A percentile compares a stretch with the other conserved stretches of the same genome.
Conservation (phyloP, 2,888 invertebrate species). For the Xestia ashworthii region DNA sequence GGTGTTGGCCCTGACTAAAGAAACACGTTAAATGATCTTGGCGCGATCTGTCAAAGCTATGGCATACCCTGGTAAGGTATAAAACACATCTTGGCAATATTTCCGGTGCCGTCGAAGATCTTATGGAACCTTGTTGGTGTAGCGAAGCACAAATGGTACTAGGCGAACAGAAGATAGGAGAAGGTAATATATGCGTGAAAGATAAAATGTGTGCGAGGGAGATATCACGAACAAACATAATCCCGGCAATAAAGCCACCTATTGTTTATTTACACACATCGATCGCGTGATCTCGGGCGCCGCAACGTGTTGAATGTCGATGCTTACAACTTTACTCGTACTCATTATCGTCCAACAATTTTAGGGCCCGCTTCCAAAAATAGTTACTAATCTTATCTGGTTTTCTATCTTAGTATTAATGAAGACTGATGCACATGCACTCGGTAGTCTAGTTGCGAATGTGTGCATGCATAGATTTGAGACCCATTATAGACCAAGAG, state of each 20-base stretch:
- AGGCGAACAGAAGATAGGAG: neutral
- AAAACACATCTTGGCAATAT: neutral
- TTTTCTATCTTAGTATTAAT: neutral
- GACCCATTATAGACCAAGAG: neutral
- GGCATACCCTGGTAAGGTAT: neutral
- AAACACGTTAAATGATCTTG: neutral
- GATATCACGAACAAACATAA: constrained; percentile 15
- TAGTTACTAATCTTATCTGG: constrained; percentile 12
- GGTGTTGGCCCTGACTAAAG: neutral
- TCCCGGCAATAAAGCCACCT: constrained; percentile 14
- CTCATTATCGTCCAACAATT: constrained; percentile 40
- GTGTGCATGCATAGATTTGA: neutral
- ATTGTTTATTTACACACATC: constrained; percentile 60
- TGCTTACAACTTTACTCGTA: constrained; percentile 30
- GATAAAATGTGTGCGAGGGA: constrained; percentile 13
- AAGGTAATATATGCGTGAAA: neutral
- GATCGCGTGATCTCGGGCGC: constrained; percentile 58
- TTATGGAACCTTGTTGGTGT: constrained; percentile 9
- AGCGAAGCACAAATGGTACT: neutral
- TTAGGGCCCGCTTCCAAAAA: constrained; percentile 29
- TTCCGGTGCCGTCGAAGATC: neutral
- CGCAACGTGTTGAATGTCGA: constrained; percentile 53
- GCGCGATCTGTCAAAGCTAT: neutral
- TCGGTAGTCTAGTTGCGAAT: neutral
- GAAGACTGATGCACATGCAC: neutral